Percentiles rank a stretch among this genome's conserved stretches.
phyloP scores from a whole-genome alignment of 2,888 invertebrate genomes.

The Ommatoiulus sabulosus region DNA sequence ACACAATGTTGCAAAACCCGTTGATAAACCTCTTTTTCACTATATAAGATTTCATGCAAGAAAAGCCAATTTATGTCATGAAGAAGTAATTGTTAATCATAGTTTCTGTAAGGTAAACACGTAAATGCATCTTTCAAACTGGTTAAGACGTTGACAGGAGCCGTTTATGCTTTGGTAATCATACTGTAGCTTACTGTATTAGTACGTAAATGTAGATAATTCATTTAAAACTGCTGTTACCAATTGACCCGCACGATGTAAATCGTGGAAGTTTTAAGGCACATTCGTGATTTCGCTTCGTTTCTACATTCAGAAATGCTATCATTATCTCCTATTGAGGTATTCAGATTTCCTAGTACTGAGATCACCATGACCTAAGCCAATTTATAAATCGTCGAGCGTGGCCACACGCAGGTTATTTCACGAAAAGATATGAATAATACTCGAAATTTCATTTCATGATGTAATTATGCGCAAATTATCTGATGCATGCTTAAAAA shows the following conservation, averaged over 20 bases:
- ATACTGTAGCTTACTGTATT: not conserved
- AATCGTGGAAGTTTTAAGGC: not conserved
- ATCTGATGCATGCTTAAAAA: not conserved
- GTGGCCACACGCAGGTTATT: not conserved
- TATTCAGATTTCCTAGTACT: not conserved
- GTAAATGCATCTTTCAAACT: not conserved
- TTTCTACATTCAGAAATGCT: not conserved
- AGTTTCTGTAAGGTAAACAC: not conserved
- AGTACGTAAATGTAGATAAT: not conserved
- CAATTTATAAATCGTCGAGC: not conserved
- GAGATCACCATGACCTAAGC: not conserved
- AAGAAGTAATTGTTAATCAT: not conserved
- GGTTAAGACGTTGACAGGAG: not conserved
- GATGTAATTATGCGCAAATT: not conserved
- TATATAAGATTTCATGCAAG: no score
- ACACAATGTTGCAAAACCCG: no score
- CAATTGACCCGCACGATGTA: not conserved
- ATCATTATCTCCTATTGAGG: not conserved
- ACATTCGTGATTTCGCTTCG: not conserved
- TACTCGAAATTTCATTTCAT: not conserved
- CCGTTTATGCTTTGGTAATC: not conserved
- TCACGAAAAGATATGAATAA: not conserved
- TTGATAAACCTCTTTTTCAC: no score
- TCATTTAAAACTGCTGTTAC: no score
- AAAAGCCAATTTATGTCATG: not conserved